Percentiles rank a stretch among this genome's conserved stretches.
Evolutionary conservation across 2,888 invertebrate genomes (phyloP).

Genomic region (Volucella bombylans): DNA sequence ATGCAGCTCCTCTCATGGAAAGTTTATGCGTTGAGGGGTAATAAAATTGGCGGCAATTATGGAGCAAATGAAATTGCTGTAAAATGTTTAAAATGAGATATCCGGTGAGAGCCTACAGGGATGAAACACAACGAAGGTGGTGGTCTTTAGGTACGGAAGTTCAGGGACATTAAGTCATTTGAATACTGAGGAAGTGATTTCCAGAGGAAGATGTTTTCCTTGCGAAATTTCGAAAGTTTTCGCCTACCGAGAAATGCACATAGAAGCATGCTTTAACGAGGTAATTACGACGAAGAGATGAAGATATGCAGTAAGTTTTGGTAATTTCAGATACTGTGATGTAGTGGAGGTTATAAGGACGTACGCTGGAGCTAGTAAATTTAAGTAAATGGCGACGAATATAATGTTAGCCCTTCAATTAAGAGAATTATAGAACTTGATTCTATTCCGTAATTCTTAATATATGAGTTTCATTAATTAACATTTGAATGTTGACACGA

Average conservation of each 20-base stretch:
- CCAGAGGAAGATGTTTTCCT: conserved; percentile 3
- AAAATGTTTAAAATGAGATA: conserved; percentile 50
- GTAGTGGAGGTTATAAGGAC: too few relatives aligned
- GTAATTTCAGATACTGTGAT: too few relatives aligned
- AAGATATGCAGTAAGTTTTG: too few relatives aligned
- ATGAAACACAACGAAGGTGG: neutral
- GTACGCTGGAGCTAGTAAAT: too few relatives aligned
- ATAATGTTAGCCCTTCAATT: too few relatives aligned
- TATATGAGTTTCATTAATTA: too few relatives aligned
- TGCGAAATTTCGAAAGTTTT: conserved; percentile 23
- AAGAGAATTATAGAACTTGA: too few relatives aligned
- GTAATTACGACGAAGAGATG: too few relatives aligned
- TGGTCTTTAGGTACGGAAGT: neutral
- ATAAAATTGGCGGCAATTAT: conserved; percentile 55
- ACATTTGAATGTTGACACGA: too few relatives aligned
- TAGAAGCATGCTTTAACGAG: too few relatives aligned
- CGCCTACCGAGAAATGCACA: neutral
- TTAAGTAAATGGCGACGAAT: too few relatives aligned
- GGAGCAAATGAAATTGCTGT: conserved; percentile 55
- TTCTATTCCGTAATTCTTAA: too few relatives aligned
- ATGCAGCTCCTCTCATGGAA: conserved; percentile 21
- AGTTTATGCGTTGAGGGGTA: conserved; percentile 42
- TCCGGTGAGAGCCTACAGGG: neutral
- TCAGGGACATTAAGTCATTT: conserved; percentile 21
- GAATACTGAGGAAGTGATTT: conserved; percentile 22